A percentile compares a stretch with the other conserved stretches of the same genome.
These are phyloP conservation scores for Galemys pyrenaicus DNA, from an alignment of 2,113 vertebrate species.

Conservation along the genomic window DNA sequence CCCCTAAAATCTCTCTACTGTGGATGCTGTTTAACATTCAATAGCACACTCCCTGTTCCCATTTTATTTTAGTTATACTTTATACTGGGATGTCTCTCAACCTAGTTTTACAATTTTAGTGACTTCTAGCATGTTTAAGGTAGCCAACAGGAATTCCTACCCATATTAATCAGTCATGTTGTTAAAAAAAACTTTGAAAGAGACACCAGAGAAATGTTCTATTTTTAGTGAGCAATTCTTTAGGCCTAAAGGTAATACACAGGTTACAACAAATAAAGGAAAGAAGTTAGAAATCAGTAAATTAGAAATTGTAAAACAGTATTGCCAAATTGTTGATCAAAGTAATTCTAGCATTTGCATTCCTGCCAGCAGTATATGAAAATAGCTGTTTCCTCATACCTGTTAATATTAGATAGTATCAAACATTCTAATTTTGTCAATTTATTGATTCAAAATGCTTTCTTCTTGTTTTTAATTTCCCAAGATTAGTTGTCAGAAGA, in stretches of 20 bases:
- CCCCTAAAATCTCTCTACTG: slow-evolving; percentile 22
- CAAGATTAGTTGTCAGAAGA: not conserved
- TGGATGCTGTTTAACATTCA: not conserved
- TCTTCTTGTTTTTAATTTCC: slow-evolving; percentile 18
- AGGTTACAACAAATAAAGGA: slow-evolving; percentile 10
- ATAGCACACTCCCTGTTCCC: not conserved
- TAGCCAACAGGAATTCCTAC: not conserved
- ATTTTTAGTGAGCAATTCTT: not conserved
- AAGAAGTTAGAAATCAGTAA: not conserved
- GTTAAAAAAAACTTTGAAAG: slow-evolving; percentile 20
- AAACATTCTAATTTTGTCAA: not conserved
- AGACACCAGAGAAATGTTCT: not conserved
- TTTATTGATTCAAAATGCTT: not conserved
- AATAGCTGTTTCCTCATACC: not conserved
- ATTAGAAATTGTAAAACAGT: too few species aligned
- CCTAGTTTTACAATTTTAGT: not conserved
- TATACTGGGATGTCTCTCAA: not conserved
- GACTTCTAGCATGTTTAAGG: not conserved
- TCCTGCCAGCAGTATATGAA: not conserved
- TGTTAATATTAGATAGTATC: not conserved
- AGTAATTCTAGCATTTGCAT: not conserved
- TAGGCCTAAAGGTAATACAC: not conserved
- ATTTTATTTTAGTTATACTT: not conserved
- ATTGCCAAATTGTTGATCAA: not conserved
- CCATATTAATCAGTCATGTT: not conserved